These are phyloP conservation scores for Agrypnus murinus DNA, from an alignment of 2,888 invertebrate genomes.

Conservation along the genomic window DNA sequence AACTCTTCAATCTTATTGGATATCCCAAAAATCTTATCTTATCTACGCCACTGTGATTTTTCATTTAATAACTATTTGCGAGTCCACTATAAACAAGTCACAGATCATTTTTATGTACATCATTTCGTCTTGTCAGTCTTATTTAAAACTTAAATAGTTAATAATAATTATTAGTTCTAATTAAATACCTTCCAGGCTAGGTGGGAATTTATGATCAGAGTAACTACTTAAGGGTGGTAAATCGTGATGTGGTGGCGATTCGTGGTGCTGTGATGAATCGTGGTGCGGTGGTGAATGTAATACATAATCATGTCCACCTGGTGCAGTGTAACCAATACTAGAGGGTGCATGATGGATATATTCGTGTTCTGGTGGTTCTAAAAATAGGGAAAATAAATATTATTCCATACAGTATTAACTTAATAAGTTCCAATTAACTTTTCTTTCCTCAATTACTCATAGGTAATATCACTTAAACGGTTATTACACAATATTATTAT, in stretches of 20 bases:
- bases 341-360: conserved; percentile 10
- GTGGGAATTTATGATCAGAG: conserved; percentile 32
- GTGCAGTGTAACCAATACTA: conserved; percentile 20
- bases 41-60: too few relatives aligned
- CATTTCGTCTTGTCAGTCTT: too few relatives aligned
- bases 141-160: not conserved
- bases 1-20: too few relatives aligned
- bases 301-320: conserved; percentile 25
- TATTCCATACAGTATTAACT: not conserved
- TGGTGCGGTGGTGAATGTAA: not conserved
- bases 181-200: conserved; percentile 30
- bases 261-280: too few relatives aligned
- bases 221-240: conserved; percentile 1
- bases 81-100: too few relatives aligned
- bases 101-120: too few relatives aligned
- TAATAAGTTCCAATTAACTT: too few relatives aligned
- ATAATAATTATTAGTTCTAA: conserved; percentile 5
- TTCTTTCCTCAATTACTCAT: not conserved
- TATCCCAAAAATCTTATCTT: too few relatives aligned
- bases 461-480: not conserved
- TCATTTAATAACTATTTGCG: too few relatives aligned
- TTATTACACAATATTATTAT: conserved; percentile 5
- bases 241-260: conserved; percentile 15
- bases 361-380: conserved; percentile 10
- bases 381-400: not conserved